Evolutionary conservation across 2,113 vertebrate genomes (phyloP).

Genomic region (Galbula dea): DNA sequence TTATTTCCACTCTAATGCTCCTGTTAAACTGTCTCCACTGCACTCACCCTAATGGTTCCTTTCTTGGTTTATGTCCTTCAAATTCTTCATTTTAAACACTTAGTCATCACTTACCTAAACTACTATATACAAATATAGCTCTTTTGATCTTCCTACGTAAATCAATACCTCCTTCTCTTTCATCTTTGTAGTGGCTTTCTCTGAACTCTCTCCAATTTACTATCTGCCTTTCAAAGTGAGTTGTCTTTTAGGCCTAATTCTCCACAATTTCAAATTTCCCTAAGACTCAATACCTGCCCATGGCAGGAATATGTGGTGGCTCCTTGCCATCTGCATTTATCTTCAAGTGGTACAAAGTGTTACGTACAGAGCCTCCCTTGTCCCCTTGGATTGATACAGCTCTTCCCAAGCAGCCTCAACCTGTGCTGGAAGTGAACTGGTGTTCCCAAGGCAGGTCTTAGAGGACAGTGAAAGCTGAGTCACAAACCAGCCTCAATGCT

Average conservation of each 20-base stretch:
- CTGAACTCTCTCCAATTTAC: conserved; percentile 12
- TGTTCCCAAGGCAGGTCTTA: not conserved
- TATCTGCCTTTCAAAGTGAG: not conserved
- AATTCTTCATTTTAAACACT: conserved; percentile 28
- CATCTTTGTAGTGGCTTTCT: conserved; percentile 26
- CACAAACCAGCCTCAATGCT: not conserved
- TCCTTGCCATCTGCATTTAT: not conserved
- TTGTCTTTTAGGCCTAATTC: not conserved
- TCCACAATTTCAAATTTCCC: not conserved
- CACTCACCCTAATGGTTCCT: not conserved
- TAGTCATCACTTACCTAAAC: conserved; percentile 57
- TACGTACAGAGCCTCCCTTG: not conserved
- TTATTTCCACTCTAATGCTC: not conserved
- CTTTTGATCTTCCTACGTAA: conserved; percentile 31
- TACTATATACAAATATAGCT: conserved; percentile 42
- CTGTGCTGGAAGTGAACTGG: not conserved
- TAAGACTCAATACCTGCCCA: not conserved
- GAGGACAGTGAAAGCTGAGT: not conserved
- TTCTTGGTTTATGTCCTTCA: conserved; percentile 11
- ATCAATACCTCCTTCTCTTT: conserved; percentile 57
- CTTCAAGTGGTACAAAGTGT: not conserved
- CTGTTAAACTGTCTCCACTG: not conserved
- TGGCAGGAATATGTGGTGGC: not conserved
- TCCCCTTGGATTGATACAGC: not conserved
- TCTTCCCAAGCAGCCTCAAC: not conserved